Conservation (phyloP, 2,888 invertebrate genomes). For the Drosophila gaucha region DNA sequence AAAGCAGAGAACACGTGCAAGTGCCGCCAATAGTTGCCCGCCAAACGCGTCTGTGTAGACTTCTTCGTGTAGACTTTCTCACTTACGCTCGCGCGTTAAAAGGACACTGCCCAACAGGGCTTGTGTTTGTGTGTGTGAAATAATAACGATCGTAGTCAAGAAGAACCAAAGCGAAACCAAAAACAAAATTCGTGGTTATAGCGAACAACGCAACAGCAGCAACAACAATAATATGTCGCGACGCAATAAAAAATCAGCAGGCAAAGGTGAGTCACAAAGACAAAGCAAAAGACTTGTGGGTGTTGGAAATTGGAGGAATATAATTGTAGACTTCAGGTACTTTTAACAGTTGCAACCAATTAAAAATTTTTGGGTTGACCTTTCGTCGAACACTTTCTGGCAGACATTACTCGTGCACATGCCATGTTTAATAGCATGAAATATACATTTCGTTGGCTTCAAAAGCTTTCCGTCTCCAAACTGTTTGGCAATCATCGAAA, state of each 20-base stretch:
- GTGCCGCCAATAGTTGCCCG: slow-evolving; percentile 69
- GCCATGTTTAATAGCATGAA: slow-evolving; percentile 27
- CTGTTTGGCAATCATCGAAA: slow-evolving; percentile 72
- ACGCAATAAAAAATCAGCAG: slow-evolving; percentile 82
- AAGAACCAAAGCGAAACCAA: slow-evolving; percentile 29
- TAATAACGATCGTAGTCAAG: slow-evolving; percentile 12
- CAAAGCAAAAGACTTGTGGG: slow-evolving; percentile 2
- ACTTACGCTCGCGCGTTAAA: slow-evolving; percentile 30
- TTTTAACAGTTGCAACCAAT: slow-evolving; percentile 15
- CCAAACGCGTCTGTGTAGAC: slow-evolving; percentile 64
- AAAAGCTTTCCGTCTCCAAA: slow-evolving; percentile 65
- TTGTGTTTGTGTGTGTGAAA: slow-evolving; percentile 24
- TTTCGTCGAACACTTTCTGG: slow-evolving; percentile 26
- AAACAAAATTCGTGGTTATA: slow-evolving; percentile 33
- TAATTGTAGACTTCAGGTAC: slow-evolving; percentile 9
- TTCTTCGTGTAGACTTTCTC: slow-evolving; percentile 52
- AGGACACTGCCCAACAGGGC: slow-evolving; percentile 64
- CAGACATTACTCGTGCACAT: slow-evolving; percentile 54
- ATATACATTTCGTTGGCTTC: slow-evolving; percentile 44
- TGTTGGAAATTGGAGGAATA: slow-evolving; percentile 1
- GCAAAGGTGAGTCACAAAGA: slow-evolving; percentile 81
- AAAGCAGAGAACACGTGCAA: slow-evolving; percentile 64
- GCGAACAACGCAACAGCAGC: slow-evolving; percentile 42
- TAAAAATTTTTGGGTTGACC: slow-evolving; percentile 43
- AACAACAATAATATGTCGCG: slow-evolving; percentile 79